These are phyloP conservation scores for Heliocidaris erythrogramma DNA, from an alignment of 35 echinoderm and acorn worm genomes.

Conservation along the genomic window DNA sequence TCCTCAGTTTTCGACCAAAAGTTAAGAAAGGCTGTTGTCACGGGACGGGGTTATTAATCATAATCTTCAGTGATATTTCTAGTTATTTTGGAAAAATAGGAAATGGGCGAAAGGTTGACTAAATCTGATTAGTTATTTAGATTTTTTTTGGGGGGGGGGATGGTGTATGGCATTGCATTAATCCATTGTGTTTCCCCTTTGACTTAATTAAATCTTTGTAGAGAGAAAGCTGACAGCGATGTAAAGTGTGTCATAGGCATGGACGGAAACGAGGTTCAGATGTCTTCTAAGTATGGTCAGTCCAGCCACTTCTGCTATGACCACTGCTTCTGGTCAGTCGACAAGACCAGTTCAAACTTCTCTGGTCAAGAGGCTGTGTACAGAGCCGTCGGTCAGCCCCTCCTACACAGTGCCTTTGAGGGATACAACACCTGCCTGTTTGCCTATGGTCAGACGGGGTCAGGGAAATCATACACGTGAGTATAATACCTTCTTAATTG, in stretches of 20 bases:
- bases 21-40: too few relatives aligned
- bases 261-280: slow-evolving; percentile 81
- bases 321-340: slow-evolving; percentile 97
- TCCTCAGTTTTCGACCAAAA: too few relatives aligned
- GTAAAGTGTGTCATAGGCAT: slow-evolving; percentile 79
- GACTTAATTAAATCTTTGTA: neutral
- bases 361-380: slow-evolving; percentile 81
- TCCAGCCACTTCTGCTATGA: slow-evolving; percentile 81
- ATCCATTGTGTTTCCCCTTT: too few relatives aligned
- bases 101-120: too few relatives aligned
- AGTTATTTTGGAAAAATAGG: too few relatives aligned
- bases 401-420: slow-evolving; percentile 85
- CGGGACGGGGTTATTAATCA: too few relatives aligned
- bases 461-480: slow-evolving; percentile 98
- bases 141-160: too few relatives aligned
- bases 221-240: slow-evolving; percentile 70
- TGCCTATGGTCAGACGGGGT: slow-evolving; percentile 96
- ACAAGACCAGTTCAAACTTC: slow-evolving; percentile 57
- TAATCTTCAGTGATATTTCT: too few relatives aligned
- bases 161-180: too few relatives aligned
- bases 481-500: neutral
- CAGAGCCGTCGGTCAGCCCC: slow-evolving; percentile 73
- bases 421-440: slow-evolving; percentile 96
- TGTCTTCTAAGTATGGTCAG: slow-evolving; percentile 52
- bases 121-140: too few relatives aligned